Base-by-base conservation (phyloP, 1,140 invertebrate species). In the Musca vetustissima region DNA sequence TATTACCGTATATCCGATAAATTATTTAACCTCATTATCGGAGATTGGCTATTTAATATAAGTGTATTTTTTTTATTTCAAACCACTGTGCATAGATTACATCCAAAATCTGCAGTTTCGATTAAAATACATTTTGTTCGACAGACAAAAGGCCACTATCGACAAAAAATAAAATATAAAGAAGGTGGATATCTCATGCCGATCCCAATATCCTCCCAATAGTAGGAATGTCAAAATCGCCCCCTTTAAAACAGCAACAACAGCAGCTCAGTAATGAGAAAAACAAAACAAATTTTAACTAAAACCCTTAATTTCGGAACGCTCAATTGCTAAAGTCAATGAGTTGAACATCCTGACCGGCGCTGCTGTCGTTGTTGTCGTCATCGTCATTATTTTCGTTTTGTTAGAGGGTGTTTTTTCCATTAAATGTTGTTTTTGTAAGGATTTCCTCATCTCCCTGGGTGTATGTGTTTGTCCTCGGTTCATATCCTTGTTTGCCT, bases 281-380 rank as follows among this genome's bases (percentile, higher is more conserved):
- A 52, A 19, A n/a, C n/a, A n/a, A n/a, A n/a, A n/a, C n/a, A n/a
- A n/a, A 43, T 43, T 61, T 61, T 61, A 19, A 61, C 57, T 61
- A 21, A 61, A 61, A 61, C 28, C 57, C 57, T 36, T 61, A 36
- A 50, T 49, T 50, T 65, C 50, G 14, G 17, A 59, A 70, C 69
- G 69, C 69, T 70, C 69, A 70, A 70, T 70, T 70, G 64, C 43
- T 25, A 59, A 67, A 70, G 69, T 70, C 64, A 70, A 70, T 67
- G 65, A 57, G 64, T 50, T 17, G 36, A 25, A 43, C 36, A 43
- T 43, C 36, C 36, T 43, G 36, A 11, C 11, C 36, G 9, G 3
- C 28, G 4, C 9, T 32, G 28, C 9, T 9, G 28, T 32, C 28
- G 28, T 32, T 9, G 36, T 43, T 13, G 11, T 43, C 11, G 11